Percentiles rank a stretch among this genome's conserved stretches.
Conservation (phyloP, 2,797 vertebrate genomes). For the Urocyon cinereoargenteus region DNA sequence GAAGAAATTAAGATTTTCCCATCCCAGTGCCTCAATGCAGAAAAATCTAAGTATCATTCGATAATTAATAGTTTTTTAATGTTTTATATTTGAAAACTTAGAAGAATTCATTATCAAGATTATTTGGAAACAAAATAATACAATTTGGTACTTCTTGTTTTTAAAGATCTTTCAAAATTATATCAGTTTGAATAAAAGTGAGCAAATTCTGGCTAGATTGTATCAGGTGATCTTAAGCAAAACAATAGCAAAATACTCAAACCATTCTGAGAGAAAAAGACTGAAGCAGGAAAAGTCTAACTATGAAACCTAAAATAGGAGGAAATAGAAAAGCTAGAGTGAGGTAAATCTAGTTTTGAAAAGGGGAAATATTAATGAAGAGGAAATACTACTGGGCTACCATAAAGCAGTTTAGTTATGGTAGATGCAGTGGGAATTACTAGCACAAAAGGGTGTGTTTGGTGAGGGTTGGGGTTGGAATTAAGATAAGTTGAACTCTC, state of each 20-base stretch:
- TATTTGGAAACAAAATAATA: constrained; percentile 29
- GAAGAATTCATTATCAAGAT: background rate
- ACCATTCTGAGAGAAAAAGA: background rate
- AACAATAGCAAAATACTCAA: background rate
- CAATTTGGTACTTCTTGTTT: background rate
- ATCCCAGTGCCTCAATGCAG: background rate
- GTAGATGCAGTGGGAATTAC: background rate
- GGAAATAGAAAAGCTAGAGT: background rate
- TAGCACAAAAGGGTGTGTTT: background rate
- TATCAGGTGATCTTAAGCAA: background rate
- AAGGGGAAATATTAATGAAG: background rate
- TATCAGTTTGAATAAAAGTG: constrained; percentile 15
- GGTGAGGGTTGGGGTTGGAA: background rate
- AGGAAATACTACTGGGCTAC: background rate
- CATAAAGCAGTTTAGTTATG: background rate
- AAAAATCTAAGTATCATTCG: background rate
- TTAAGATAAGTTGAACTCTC: background rate
- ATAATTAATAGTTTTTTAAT: background rate
- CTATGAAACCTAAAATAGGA: background rate
- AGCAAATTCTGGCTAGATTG: background rate
- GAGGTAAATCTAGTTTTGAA: background rate
- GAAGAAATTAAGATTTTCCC: background rate
- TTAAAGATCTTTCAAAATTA: background rate
- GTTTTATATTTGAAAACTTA: constrained; percentile 56
- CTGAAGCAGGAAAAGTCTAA: background rate